Evolutionary conservation across 2,888 invertebrate genomes (phyloP).

Genomic region (Zootermopsis nevadensis): DNA sequence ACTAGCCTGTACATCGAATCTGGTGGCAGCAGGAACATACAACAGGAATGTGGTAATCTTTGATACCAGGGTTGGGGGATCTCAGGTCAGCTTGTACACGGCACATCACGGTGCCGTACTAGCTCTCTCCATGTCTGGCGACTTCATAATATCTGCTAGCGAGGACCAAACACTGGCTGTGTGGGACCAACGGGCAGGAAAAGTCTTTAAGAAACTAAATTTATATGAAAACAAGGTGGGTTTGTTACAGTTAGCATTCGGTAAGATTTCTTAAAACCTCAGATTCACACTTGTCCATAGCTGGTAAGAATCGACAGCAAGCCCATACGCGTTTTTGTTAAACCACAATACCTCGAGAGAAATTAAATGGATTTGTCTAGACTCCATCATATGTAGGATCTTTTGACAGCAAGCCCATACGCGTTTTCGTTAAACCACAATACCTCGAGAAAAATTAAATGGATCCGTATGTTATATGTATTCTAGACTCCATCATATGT

Average conservation of each 20-base stretch:
- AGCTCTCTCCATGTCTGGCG: slow-evolving; percentile 60
- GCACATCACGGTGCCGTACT: slow-evolving; percentile 69
- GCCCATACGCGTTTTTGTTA: too few species aligned
- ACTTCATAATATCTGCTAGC: slow-evolving; percentile 69
- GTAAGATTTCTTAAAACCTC: too few species aligned
- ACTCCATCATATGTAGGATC: too few species aligned
- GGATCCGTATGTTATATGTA: too few species aligned
- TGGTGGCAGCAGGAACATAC: slow-evolving; percentile 50
- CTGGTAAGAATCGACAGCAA: too few species aligned
- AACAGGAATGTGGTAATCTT: slow-evolving; percentile 63
- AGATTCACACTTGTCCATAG: too few species aligned
- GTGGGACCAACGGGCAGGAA: slow-evolving; percentile 69
- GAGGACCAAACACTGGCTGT: slow-evolving; percentile 70
- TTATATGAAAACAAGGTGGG: slow-evolving; percentile 14
- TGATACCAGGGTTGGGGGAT: slow-evolving; percentile 65
- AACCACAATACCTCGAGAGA: too few species aligned
- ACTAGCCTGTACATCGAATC: slow-evolving; percentile 33
- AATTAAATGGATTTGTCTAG: too few species aligned
- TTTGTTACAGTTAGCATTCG: neutral
- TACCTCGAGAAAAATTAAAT: too few species aligned
- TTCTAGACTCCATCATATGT: too few species aligned
- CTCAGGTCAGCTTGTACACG: slow-evolving; percentile 64
- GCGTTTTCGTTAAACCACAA: too few species aligned
- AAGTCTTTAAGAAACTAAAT: slow-evolving; percentile 53
- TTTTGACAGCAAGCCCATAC: too few species aligned